A percentile compares a stretch with the other conserved stretches of the same genome.
These are phyloP conservation scores for Lasioglossum pauxillum DNA, from an alignment of 2,888 invertebrate genomes.

Conservation along the genomic window DNA sequence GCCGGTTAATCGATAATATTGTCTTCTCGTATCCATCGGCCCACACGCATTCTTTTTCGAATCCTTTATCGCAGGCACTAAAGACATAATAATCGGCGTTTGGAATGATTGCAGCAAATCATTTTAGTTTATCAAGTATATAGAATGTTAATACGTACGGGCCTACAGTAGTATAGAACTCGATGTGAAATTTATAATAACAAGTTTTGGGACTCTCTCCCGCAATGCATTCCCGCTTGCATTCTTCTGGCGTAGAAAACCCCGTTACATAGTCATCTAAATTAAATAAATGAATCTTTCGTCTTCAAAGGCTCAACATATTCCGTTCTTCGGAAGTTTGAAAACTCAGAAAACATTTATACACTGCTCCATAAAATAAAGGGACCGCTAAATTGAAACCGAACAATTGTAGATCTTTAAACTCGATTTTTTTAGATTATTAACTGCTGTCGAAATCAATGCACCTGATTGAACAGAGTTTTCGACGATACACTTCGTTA, in stretches of 20 bases:
- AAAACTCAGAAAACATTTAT: neutral
- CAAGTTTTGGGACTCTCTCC: conserved; percentile 21
- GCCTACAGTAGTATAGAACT: conserved; percentile 46
- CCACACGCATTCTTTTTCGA: neutral
- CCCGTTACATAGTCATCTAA: neutral
- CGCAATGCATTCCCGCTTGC: conserved; percentile 47
- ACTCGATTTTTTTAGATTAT: no score
- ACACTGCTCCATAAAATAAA: no score
- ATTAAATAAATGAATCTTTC: neutral
- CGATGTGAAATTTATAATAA: conserved; percentile 49
- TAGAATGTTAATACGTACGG: conserved; percentile 43
- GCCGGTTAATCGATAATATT: neutral
- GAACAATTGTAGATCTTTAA: no score
- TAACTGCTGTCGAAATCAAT: no score
- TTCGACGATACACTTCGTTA: no score
- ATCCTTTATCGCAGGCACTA: neutral
- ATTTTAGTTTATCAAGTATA: neutral
- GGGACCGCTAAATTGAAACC: no score
- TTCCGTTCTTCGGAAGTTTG: neutral
- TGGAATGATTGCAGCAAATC: neutral
- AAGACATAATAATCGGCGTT: neutral
- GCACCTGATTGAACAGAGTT: no score
- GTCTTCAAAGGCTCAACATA: neutral
- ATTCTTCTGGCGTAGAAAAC: conserved; percentile 48
- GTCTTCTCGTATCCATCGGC: conserved; percentile 11